Base-by-base conservation (phyloP, 2,797 vertebrate species). In the Prionace glauca region DNA sequence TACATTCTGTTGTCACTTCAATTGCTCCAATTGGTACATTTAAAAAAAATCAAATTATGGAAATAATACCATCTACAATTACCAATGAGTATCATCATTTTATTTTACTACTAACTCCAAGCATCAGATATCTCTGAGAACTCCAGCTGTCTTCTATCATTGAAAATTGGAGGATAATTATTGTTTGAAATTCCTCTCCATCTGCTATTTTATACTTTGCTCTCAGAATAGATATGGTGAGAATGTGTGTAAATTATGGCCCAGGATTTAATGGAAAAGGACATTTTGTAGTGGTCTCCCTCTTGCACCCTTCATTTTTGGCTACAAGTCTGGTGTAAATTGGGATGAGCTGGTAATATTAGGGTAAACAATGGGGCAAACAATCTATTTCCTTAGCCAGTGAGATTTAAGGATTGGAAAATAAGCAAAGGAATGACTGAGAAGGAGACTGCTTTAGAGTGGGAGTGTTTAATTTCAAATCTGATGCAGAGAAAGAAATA, bases 171-270 rank as follows among this genome's bases (percentile, higher is more conserved):
- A 91, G 10, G 7, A n/a, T 91, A 67, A 91, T 91, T 91, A 62
- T 91, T 67, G n/a, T 65, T 67, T 91, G 88, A 91, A 91, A 91
- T 91, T 91, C n/a, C 88, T 67, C 32, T 91, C 88, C 88, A 20
- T 91, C 88, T 91, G 88, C 88, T 65, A 20, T n/a, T 91, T 36
- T 36, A 62, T 62, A 67, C 7, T 29, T 91, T 91, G 60, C 16
- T 91, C 60, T n/a, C 60, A 65, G 60, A 91, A 91, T 62, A 65
- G 60, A 91, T n/a, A 20, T 91, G 88, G 16, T 67, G 20, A 36
- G 32, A 91, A 91, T 36, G 20, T 32, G 32, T 12, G 65, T 56
- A 62, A 67, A 91, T 60, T 20, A 91, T n/a, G 16, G 56, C 60
- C 14, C 12, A 65, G 88, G 29, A 91, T n/a, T 14, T 91, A 29